Evolutionary conservation across 2,797 vertebrate genomes (phyloP), one percentile per base, ranked within the genome.

Genomic region (Coregonus suidteri): DNA sequence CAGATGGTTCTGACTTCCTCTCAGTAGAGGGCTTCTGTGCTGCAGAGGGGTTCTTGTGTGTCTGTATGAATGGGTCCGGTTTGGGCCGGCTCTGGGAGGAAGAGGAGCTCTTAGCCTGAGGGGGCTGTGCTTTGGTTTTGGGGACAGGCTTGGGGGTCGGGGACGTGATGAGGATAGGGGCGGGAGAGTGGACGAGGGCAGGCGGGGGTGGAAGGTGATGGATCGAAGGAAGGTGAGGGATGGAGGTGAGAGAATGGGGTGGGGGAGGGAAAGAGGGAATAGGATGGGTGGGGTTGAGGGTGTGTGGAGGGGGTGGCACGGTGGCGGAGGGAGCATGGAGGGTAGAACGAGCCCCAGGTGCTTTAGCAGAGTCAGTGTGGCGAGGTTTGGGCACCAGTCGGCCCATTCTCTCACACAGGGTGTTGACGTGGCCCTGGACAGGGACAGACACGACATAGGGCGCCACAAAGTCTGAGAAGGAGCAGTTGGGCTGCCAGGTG

Each of bases 351-450:
- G 37, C 16, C 11, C 30, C 14, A 3, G 20, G 51, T 15, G 52
- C 51, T 11, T 18, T 14, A 34, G 62, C 25, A 1, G 37, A 7
- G 54, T 37, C 54, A 68, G 7, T 34, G 51, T 62, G 4, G 35
- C 37, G 86, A 80, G 91, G 88, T 83, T 89, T 90, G 86, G 92
- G 91, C 84, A 96, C 93, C 82, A 99, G 89, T 67, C 79, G 90
- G 77, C 93, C 94, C 91, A 99, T 91, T 90, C 95, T 96, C 82
- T 97, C 95, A 74, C 93, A 95, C 77, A 99, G 94, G 47, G 90
- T 93, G 85, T 94, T 93, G 76, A 99, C 89, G 16, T 97, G 97
- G 70, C 94, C 94, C 77, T 98, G 95, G 68, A 96, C 79, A 73
- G 95, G 89, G 76, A 95, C 82, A 1, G 95, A 93, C 1, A 94